Base-by-base conservation (phyloP, 2,113 vertebrate species). In the Acrocephalus arundinaceus region DNA sequence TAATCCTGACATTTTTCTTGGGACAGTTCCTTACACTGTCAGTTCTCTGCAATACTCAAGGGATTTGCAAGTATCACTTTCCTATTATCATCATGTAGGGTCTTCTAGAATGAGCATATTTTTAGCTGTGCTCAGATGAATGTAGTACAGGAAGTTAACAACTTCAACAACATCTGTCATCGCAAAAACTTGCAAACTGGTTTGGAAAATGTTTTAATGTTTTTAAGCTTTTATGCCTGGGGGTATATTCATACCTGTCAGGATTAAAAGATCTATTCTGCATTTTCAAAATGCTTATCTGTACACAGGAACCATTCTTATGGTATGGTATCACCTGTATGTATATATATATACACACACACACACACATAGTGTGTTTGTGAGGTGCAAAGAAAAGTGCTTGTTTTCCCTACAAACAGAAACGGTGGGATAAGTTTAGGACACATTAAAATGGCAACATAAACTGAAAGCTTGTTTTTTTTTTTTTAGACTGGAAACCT, bases 301-400 rank as follows among this genome's bases (percentile, higher is more conserved):
- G 25, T 74, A 89, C 78, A 83, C n/a, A 81, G 17, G 45, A 87
- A 71, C 19, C 11, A 6, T 54, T 84, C 21, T 86, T 67, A 51
- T 2, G 6, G 21, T 39, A 49, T 58, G 51, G 25, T 65, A 75
- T 7, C 21, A 68, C 20, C n/a, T 8, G 30, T 33, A 9, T n/a
- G 20, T 25, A 7, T 6, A 13, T 6, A 21, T 1, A 41, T 3
- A 30, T 3, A 54, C 4, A 54, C 3, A 54, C 4, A 54, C 10
- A 35, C 1, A 48, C 13, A n/a, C 4, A 54, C 6, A 27, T 0
- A 13, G 13, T 8, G 4, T 43, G 14, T 55, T 24, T 90, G 35
- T 52, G 73, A 81, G 35, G 33, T 89, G 46, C 62, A 45, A 87
- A 85, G 41, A 54, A 93, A 81, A 87, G 72, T 9, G 8, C 10